Base-by-base conservation (phyloP, 2,888 invertebrate genomes). In the Patella caerulea region DNA sequence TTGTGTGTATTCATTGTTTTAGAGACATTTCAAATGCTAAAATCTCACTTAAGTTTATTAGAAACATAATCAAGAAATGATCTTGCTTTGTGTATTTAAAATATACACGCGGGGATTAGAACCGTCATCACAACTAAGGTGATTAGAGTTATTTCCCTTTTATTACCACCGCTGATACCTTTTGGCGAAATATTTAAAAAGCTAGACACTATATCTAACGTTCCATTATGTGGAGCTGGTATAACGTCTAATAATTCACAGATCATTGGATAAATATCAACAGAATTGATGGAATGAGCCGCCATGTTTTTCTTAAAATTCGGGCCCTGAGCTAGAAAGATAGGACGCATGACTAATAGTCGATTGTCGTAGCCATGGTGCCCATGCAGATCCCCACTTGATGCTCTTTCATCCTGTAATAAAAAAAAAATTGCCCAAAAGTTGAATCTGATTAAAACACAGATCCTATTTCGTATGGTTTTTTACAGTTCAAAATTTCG, bases 251-350 rank as follows among this genome's bases (percentile, higher is more conserved):
- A 90, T 71, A 95, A 92, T 81, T 93, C 91, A 85, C 94, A 94
- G 86, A 95, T 94, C 29, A 95, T 90, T 55, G 94, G 93, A 87
- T 94, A 95, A 71, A 95, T 90, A 91, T 95, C 95, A 19, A 95
- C 93, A 73, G 93, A 94, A 76, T 93, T 91, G 82, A 95, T 94
- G 0, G 94, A 94, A 5, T 93, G 83, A 12, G 65, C 14, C 71
- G 77, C 80, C 70, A 85, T 82, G 70, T 90, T 90, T 72, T 85
- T 87, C 82, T 93, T 93, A 83, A 95, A 94, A 80, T 92, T 92
- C 0, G 95, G 95, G 3, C 92, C 91, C 74, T 83, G 79, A 2
- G 90, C 91, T 53, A 87, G 81, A 79, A 91, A 90, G 52, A 90
- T 88, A 2, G 91, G 88, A 53, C 86, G 87, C 90, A 91, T 91